These are phyloP conservation scores for Dasyornis broadbenti DNA, from an alignment of 2,113 vertebrate species.

Conservation along the genomic window DNA sequence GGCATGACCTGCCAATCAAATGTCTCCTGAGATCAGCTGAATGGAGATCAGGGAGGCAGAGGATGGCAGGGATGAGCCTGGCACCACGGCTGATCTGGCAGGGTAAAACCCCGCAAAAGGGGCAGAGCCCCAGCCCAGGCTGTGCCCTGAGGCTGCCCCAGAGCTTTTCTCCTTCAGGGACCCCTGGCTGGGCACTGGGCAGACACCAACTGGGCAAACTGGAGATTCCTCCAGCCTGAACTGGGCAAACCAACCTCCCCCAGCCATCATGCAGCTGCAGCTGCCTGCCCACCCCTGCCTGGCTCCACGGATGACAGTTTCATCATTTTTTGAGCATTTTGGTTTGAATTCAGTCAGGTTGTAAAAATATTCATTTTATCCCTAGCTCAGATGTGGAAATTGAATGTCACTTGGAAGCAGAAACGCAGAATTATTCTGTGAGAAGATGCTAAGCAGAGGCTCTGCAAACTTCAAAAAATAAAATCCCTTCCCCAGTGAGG, in stretches of 20 bases:
- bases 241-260: neutral
- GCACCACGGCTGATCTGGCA: too few species aligned
- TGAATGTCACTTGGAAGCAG: conserved; percentile 27
- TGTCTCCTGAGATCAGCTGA: neutral
- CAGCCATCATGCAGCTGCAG: neutral
- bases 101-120: neutral
- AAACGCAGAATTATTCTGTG: conserved; percentile 29
- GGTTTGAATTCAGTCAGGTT: conserved; percentile 49
- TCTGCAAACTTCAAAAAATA: conserved; percentile 23
- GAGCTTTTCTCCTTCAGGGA: neutral
- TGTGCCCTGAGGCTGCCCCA: neutral
- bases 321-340: conserved; percentile 2
- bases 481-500: neutral
- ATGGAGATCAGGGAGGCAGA: neutral
- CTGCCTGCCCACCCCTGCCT: conserved; percentile 8
- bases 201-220: neutral
- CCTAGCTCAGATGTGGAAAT: conserved; percentile 25
- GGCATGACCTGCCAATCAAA: neutral
- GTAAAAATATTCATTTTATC: conserved; percentile 59
- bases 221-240: neutral
- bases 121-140: neutral
- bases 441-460: conserved; percentile 42
- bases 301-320: neutral
- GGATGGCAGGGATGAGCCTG: neutral
- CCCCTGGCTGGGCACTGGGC: neutral